phyloP scores from a whole-genome alignment of 2,113 vertebrate genomes.

The Gambusia affinis region DNA sequence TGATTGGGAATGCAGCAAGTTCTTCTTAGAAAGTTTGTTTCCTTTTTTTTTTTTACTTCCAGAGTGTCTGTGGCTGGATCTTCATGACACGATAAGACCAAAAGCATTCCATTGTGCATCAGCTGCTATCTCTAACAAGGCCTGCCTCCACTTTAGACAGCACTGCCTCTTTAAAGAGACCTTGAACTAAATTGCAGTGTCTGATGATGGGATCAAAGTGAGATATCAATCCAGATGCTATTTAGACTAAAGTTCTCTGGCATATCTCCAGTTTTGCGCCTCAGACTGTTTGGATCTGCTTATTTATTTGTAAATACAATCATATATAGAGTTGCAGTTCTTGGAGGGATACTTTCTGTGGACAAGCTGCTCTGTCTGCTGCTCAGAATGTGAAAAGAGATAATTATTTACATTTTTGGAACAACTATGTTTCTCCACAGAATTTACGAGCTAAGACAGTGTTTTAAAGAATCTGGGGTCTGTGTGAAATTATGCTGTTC shows the following conservation, averaged over 20 bases:
- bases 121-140: slow-evolving; percentile 46
- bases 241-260: neutral
- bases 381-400: too few relatives aligned
- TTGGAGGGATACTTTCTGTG: too few relatives aligned
- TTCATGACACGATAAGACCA: slow-evolving; percentile 63
- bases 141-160: slow-evolving; percentile 64
- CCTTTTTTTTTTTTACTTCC: slow-evolving; percentile 14
- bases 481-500: too few relatives aligned
- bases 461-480: too few relatives aligned
- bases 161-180: slow-evolving; percentile 48
- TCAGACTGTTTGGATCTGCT: neutral
- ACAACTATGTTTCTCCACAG: too few relatives aligned
- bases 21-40: slow-evolving; percentile 47
- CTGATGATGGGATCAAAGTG: slow-evolving; percentile 40
- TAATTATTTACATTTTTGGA: too few relatives aligned
- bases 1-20: slow-evolving; percentile 24
- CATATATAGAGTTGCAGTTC: neutral
- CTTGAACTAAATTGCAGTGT: slow-evolving; percentile 44
- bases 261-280: neutral
- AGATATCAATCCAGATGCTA: slow-evolving; percentile 46
- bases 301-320: neutral
- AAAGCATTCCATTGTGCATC: slow-evolving; percentile 65
- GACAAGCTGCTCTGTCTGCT: too few relatives aligned
- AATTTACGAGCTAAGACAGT: too few relatives aligned
- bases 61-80: slow-evolving; percentile 26